phyloP scores from a whole-genome alignment of 2,113 vertebrate genomes.

The Fulica atra region DNA sequence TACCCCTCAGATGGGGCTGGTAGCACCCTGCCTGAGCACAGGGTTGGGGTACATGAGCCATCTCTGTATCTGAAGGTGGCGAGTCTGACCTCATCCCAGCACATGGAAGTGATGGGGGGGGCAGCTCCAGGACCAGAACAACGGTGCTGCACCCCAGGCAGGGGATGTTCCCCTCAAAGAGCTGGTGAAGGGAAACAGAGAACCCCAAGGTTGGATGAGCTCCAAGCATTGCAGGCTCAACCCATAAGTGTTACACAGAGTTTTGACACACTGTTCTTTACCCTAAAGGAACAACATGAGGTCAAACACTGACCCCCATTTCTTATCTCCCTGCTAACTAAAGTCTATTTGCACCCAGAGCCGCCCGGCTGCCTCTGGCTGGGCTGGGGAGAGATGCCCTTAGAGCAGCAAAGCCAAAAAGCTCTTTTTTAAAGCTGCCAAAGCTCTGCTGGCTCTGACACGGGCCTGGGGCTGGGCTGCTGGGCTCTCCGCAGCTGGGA shows the following conservation, averaged over 20 bases:
- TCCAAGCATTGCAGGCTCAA: background rate
- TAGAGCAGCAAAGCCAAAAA: background rate
- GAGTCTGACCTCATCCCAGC: background rate
- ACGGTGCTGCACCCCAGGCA: fast-evolving
- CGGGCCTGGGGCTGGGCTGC: background rate
- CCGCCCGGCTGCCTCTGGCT: fast-evolving
- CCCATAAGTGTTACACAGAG: fast-evolving
- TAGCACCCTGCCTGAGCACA: background rate
- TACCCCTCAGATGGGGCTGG: background rate
- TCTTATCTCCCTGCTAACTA: background rate
- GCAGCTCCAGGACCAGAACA: background rate
- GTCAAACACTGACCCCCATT: background rate
- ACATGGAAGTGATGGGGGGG: fast-evolving
- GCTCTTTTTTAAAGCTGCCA: background rate
- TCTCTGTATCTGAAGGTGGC: fast-evolving
- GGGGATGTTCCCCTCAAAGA: background rate
- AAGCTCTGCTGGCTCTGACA: fast-evolving
- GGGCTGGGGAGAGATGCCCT: background rate
- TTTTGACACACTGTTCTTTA: background rate
- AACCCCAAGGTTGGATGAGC: background rate
- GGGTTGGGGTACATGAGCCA: fast-evolving
- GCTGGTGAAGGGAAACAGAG: background rate
- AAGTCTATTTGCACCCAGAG: background rate
- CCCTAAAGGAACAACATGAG: background rate
- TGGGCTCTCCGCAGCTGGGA: background rate